These are phyloP conservation scores for Micromesistius poutassou DNA, from an alignment of 2,797 vertebrate genomes.

Conservation along the genomic window DNA sequence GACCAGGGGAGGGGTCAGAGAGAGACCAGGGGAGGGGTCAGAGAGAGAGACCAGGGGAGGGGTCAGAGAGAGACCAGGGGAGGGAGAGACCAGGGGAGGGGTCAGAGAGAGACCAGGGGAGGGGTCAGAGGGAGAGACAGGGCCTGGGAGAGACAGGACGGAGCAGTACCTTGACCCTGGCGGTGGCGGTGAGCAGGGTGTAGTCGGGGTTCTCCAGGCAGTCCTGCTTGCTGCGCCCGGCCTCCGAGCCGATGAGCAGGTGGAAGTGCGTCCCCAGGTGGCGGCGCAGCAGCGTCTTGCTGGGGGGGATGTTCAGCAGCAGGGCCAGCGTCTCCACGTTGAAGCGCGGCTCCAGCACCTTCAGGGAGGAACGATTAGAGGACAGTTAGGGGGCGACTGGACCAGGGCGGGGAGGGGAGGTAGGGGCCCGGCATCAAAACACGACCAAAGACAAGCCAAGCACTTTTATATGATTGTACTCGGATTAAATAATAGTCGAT, in stretches of 20 bases:
- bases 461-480: not conserved
- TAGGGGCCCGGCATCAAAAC: not conserved
- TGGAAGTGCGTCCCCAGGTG: conserved; percentile 96
- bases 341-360: conserved; percentile 96
- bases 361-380: not conserved
- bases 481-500: not conserved
- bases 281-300: conserved; percentile 89
- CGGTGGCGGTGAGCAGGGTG: conserved; percentile 83
- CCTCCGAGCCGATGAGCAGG: conserved; percentile 86
- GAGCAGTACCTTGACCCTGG: conserved; percentile 85
- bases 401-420: not conserved
- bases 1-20: too few relatives aligned
- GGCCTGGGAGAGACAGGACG: too few relatives aligned
- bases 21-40: too few relatives aligned
- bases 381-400: too few relatives aligned
- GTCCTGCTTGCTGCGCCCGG: conserved; percentile 88
- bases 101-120: not conserved
- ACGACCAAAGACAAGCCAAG: not conserved
- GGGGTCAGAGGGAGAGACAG: too few relatives aligned
- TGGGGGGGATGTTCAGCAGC: conserved; percentile 92
- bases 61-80: conserved; percentile 7
- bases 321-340: conserved; percentile 96
- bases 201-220: conserved; percentile 91
- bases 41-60: conserved; percentile 2
- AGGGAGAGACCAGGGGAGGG: conserved; percentile 5